Base-by-base conservation (phyloP, 2,797 vertebrate species). In the Rhinogobio ventralis region DNA sequence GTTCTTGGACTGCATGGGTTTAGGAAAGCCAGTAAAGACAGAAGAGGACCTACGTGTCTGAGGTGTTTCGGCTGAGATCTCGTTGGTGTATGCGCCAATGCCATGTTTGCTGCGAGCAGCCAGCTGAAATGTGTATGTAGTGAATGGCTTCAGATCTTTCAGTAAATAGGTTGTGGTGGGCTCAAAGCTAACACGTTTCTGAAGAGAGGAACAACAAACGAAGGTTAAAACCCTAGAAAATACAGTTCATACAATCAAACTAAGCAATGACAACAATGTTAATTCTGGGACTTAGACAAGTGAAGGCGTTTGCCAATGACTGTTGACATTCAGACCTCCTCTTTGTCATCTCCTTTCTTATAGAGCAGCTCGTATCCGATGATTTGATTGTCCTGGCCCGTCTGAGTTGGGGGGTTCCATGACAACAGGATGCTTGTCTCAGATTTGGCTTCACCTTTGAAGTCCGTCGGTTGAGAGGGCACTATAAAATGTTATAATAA, bases 1-100 rank as follows among this genome's bases (percentile, higher is more conserved):
- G 30, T 55, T 69, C 79, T 81, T 55, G 78, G 30, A 62, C 75
- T 1, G 19, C 25, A n/a, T 28, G 55, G 23, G 13, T 84, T 64
- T 4, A 25, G 55, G 36, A 25, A 42, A 66, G 15, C 49, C 73
- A 69, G 62, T 69, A 53, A 45, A 92, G 90, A 90, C 94, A 94
- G 96, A 99, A 93, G 94, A 94, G 92, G 94, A 99, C 98, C 96
- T 99, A 99, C 98, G 98, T 97, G 98, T 99, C 96, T 99, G 98
- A 91, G 98, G 97, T 84, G 98, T 99, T 93, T 98, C 97, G 0
- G 98, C 97, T 30, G 97, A 97, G 91, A 99, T 98, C 94, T 99
- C 98, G 17, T 96, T 95, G 88, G 98, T 99, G 9, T 98, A 99
- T 85, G 98, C 98, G 79, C 98, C 98, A 20, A 98, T 93, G 87